A percentile compares a stretch with the other conserved stretches of the same genome.
Conservation (phyloP, 2,888 invertebrate genomes). For the Ophraella communa region DNA sequence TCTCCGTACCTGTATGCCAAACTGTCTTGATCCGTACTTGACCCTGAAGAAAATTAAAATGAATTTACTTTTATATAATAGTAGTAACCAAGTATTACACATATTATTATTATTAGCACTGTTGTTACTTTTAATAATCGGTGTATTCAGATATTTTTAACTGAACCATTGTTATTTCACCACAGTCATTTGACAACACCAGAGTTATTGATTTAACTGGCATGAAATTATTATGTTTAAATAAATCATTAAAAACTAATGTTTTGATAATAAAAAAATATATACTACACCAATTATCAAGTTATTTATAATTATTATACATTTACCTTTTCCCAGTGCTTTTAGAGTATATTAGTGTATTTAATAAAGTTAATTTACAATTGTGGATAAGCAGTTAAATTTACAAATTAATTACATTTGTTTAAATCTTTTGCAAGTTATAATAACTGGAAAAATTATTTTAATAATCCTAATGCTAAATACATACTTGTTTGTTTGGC, state of each 20-base stretch:
- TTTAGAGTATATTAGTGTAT: constrained; percentile 6
- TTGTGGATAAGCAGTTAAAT: constrained; percentile 4
- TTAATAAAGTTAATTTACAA: constrained; percentile 1
- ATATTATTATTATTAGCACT: background rate
- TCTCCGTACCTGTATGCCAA: constrained; percentile 66
- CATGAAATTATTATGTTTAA: no score
- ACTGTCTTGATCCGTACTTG: constrained; percentile 67
- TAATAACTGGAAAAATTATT: background rate
- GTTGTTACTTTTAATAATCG: background rate
- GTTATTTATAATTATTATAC: background rate
- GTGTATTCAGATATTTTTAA: background rate
- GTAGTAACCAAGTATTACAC: background rate
- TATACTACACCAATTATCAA: background rate
- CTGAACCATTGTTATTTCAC: background rate
- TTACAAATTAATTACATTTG: background rate
- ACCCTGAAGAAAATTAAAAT: constrained; percentile 56
- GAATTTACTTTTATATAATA: background rate
- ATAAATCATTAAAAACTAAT: no score
- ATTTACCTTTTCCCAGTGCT: constrained; percentile 15
- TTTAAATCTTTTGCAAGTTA: background rate
- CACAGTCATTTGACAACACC: background rate
- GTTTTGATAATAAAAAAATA: no score
- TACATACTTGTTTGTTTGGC: no score
- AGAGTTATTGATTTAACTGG: no score
- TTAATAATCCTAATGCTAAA: background rate